These are phyloP conservation scores for Hydrolagus colliei DNA, from an alignment of 2,797 vertebrate genomes.

Conservation along the genomic window DNA sequence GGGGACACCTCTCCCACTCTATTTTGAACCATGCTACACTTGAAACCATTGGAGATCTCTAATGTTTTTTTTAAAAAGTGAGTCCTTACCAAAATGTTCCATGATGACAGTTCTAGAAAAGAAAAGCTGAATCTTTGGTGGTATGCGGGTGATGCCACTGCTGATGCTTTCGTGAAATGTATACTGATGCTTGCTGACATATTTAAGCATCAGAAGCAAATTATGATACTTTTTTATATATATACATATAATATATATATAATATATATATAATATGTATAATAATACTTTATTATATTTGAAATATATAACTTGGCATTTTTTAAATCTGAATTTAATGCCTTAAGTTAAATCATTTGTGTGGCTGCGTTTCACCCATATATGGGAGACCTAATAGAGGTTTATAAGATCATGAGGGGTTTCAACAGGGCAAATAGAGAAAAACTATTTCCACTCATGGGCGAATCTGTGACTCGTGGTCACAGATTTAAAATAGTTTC, in stretches of 20 bases:
- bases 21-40: too few species aligned
- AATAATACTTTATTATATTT: conserved; percentile 8
- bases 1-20: too few species aligned
- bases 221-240: neutral
- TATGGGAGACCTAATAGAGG: too few species aligned
- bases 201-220: neutral
- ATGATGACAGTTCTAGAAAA: neutral
- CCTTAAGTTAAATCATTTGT: neutral
- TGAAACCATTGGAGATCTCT: too few species aligned
- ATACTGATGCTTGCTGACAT: neutral
- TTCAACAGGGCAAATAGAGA: too few species aligned
- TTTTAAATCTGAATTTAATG: neutral
- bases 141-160: neutral
- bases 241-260: too few species aligned
- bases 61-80: neutral
- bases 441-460: too few species aligned
- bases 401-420: too few species aligned
- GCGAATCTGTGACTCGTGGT: too few species aligned
- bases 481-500: too few species aligned
- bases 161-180: neutral
- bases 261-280: too few species aligned
- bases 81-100: neutral
- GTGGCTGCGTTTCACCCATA: too few species aligned
- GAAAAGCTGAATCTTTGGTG: neutral
- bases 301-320: neutral